phyloP scores from a whole-genome alignment of 2,113 vertebrate species.

The Bubo bubo region DNA sequence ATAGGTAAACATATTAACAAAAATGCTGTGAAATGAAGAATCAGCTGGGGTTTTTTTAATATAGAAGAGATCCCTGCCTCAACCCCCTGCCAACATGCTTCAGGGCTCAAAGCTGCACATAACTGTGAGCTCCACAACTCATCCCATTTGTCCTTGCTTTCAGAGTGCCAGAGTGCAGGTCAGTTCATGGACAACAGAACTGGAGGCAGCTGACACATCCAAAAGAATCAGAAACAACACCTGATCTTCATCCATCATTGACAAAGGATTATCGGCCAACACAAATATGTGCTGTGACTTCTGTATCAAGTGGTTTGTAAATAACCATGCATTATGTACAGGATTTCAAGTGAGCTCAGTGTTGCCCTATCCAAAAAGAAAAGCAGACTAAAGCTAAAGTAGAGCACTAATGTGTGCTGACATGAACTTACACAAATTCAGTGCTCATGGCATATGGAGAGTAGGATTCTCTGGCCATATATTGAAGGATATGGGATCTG shows the following conservation, averaged over 20 bases:
- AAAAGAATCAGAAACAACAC: constrained; percentile 13
- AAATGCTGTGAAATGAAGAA: not conserved
- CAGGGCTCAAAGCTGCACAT: not conserved
- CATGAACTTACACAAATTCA: not conserved
- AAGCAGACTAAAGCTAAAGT: not conserved
- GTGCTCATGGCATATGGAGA: not conserved
- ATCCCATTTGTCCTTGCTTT: not conserved
- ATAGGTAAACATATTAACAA: not conserved
- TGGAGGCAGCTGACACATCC: constrained; percentile 24
- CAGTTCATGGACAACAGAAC: constrained; percentile 16
- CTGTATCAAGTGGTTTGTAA: constrained; percentile 24
- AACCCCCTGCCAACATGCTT: not conserved
- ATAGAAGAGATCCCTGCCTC: not conserved
- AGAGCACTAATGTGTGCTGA: not conserved
- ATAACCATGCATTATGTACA: not conserved
- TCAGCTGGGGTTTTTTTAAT: not conserved
- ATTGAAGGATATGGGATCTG: not conserved
- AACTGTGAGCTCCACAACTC: not conserved
- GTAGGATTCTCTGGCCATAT: not conserved
- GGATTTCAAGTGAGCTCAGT: not conserved
- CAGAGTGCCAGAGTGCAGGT: not conserved
- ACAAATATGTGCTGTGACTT: constrained; percentile 19
- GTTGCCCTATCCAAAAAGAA: not conserved
- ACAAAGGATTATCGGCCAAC: constrained; percentile 10
- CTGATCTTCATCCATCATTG: constrained; percentile 47